Base-by-base conservation (phyloP, 2,888 invertebrate species). In the Liodrosophila aerea region DNA sequence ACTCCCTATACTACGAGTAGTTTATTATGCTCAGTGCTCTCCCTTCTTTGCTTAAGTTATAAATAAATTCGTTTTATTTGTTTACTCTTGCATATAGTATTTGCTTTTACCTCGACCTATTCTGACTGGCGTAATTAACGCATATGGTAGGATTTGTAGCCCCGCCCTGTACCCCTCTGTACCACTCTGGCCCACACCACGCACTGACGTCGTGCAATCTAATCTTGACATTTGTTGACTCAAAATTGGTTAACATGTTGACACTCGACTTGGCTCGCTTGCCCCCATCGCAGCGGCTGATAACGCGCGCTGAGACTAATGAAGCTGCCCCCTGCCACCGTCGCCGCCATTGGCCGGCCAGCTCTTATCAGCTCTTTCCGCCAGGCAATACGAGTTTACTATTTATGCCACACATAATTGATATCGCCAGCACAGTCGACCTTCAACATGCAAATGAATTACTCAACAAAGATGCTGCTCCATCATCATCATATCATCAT, bases 201-300 rank as follows among this genome's bases (percentile, higher is more conserved):
- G 46, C 51, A 51, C 53, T 43, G 49, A 53, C 40, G 29, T 11
- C 22, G 40, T 37, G 22, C 63, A 69, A 81, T 81, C 81, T 81
- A 77, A 81, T 81, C 84, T 66, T 65, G 64, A 65, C 77, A 73
- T 77, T 81, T 81, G 84, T 84, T 77, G 80, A 81, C 84, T 84
- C 73, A 76, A 22, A 81, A 84, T 81, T 81, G 82, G 77, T 81
- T 75, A 85, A 77, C 83, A 81, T 83, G 84, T 75, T 83, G 81
- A 73, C 84, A 85, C 70, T 76, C 66, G 76, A 71, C 73, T 65
- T 60, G 58, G 56, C 39, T 13, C 27, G 44, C 29, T 44, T 40
- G 12, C 40, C 22, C 39, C 53, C 31, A 34, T 52, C 44, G 36
- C 56, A n/a, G n/a, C 34, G 40, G 30, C 51, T 64, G 68, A 68